phyloP scores from a whole-genome alignment of 2,888 invertebrate species.

The Meteorus colon region DNA sequence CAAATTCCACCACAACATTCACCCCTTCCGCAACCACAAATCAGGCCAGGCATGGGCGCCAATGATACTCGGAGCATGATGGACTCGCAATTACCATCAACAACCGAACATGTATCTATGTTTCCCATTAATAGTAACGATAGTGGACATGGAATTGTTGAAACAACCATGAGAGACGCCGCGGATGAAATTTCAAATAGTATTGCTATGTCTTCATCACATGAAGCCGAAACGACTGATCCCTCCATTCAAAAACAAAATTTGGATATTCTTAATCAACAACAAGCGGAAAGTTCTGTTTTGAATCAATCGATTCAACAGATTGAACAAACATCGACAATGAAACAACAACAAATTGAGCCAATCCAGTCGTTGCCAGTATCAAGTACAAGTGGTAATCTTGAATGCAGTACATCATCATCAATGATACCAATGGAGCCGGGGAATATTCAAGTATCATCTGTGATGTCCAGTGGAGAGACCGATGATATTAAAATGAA shows the following conservation, averaged over 20 bases:
- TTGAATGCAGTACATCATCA: slow-evolving; percentile 60
- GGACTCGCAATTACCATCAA: slow-evolving; percentile 57
- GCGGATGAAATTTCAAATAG: slow-evolving; percentile 61
- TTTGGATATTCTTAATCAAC: slow-evolving; percentile 50
- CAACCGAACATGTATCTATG: slow-evolving; percentile 56
- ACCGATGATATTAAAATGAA: slow-evolving; percentile 58
- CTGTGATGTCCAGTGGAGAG: slow-evolving; percentile 59
- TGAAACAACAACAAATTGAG: slow-evolving; percentile 58
- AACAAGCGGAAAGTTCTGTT: slow-evolving; percentile 58
- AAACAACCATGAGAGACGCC: slow-evolving; percentile 63
- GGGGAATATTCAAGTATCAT: slow-evolving; percentile 55
- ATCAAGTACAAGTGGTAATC: slow-evolving; percentile 68
- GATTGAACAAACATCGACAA: slow-evolving; percentile 57
- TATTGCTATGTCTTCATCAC: slow-evolving; percentile 52
- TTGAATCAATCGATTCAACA: slow-evolving; percentile 58
- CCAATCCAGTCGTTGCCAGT: slow-evolving; percentile 69
- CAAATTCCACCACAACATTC: slow-evolving; percentile 53
- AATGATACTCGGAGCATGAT: slow-evolving; percentile 67
- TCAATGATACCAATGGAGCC: slow-evolving; percentile 56
- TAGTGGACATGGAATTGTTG: slow-evolving; percentile 64
- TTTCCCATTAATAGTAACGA: slow-evolving; percentile 66
- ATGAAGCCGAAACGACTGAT: slow-evolving; percentile 60
- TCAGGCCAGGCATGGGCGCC: slow-evolving; percentile 68
- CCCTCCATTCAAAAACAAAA: slow-evolving; percentile 50
- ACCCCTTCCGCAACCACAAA: slow-evolving; percentile 58